Base-by-base conservation (phyloP, 2,888 invertebrate genomes). In the Ophioninae sp. region DNA sequence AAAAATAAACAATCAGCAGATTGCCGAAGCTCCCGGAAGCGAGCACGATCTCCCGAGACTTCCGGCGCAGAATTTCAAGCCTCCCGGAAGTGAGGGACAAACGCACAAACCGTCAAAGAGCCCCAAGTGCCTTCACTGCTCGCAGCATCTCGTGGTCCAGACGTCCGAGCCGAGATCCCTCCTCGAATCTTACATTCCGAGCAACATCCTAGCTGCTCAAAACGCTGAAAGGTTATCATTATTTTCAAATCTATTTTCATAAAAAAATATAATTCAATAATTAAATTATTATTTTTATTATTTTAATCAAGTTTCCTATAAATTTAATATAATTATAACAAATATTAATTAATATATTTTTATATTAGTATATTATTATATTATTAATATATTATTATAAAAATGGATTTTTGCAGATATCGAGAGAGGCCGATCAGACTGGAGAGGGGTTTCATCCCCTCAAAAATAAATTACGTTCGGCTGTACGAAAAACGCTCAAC, bases 121-220 rank as follows among this genome's bases (percentile, higher is more conserved):
- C 65, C 90, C 89, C 6, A 85, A 87, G 51, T 13, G 51, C 59
- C 67, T 85, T 51, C 81, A 84, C 83, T 78, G 81, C 85, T 88
- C 89, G 83, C 85, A 92, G 82, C 77, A 86, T 68, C 85, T 88
- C n/a, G 73, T 85, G 37, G 83, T 59, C 20, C 67, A 82, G 7
- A 63, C 85, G 7, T 83, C 88, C 0, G 88, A 92, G 77, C 93
- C 94, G 0, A 93, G 93, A 87, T 94, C 94, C n/a, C 88, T 94
- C 30, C 88, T 94, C 63, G 94, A 94, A 83, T 93, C 94, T 8
- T 94, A 94, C 83, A 91, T 94, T 6, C 94, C 94, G 0, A 93
- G 93, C 85, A 89, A 89, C 58, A 44, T 93, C 10, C 91, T 92
- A 51, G 91, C 91, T 6, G 92, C 92, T 39, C 91, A 91, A 79